Evolutionary conservation across 2,888 invertebrate species (phyloP).

Genomic region (Macrosoma leucophasiata): DNA sequence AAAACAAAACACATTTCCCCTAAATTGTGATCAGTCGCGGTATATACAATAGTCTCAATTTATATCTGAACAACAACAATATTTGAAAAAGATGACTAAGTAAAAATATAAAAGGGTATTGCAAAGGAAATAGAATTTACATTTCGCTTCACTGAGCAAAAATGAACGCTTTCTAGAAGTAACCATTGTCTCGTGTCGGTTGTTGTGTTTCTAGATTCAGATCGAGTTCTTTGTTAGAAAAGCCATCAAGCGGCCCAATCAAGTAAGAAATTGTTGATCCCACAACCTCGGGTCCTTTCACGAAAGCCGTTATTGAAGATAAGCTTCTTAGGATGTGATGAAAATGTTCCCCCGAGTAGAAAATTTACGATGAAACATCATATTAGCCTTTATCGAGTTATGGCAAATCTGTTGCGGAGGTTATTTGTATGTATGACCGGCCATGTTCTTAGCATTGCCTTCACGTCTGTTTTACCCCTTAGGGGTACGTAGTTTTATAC

Average conservation of each 20-base stretch:
- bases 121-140: constrained; percentile 21
- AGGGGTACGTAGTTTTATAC: too few species aligned
- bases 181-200: too few species aligned
- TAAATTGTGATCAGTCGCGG: too few species aligned
- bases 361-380: constrained; percentile 37
- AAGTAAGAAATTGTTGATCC: constrained; percentile 56
- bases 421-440: too few species aligned
- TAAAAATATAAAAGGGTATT: too few species aligned
- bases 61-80: too few species aligned
- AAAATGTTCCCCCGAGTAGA: constrained; percentile 46
- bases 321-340: constrained; percentile 54
- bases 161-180: constrained; percentile 16
- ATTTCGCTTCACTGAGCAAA: constrained; percentile 23
- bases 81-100: too few species aligned
- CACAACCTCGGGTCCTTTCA: constrained; percentile 27
- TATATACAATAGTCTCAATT: too few species aligned
- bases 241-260: constrained; percentile 67
- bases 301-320: constrained; percentile 50
- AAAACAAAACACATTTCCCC: too few species aligned
- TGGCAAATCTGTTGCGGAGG: too few species aligned
- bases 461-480: too few species aligned
- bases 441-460: too few species aligned
- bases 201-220: constrained; percentile 32
- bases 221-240: constrained; percentile 54
- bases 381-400: constrained; percentile 17